Base-by-base conservation (phyloP, 2,888 invertebrate species). In the Lysandra coridon region DNA sequence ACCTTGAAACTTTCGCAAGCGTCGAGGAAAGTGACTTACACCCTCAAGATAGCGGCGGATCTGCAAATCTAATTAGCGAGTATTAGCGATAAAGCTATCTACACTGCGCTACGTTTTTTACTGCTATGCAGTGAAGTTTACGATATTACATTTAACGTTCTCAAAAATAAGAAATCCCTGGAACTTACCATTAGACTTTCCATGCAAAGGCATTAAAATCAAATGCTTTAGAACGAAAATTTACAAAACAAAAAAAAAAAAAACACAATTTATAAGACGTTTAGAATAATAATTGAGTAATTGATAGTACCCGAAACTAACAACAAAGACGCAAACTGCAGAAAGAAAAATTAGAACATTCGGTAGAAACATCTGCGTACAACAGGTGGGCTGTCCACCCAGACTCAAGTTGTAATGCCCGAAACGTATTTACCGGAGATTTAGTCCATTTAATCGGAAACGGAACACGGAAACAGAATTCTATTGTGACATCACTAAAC, bases 401-500 rank as follows among this genome's bases (percentile, higher is more conserved):
- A 53, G 76, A 30, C 53, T 57, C 53, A 75, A 75, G 76, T 53
- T 75, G 53, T 53, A 33, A 76, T 53, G 53, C 14, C 49, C 57
- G 33, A 37, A 57, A 33, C 33, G 76, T 17, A 53, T 76, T 76
- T 76, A 30, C 53, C 53, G 53, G 53, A 76, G 49, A 53, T 76
- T 76, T 53, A 76, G 30, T 49, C 75, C 30, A 75, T 75, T 75
- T 75, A 75, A 75, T 75, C 75, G 49, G 75, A 75, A 75, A 7
- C 75, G 49, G 75, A 49, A 75, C 75, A 75, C 44, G 44, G 44
- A 30, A 75, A 75, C 49, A 49, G 44, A 30, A 44, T 75, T 75
- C 44, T 75, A 44, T 75, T 75, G 44, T 44, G 44, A 44, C 44
- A 49, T 75, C 44, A 44, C 75, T 75, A 44, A 75, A 30, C 49